Evolutionary conservation across 2,113 vertebrate genomes (phyloP), one percentile per base, ranked within the genome.

Genomic region (Corvus hawaiiensis): DNA sequence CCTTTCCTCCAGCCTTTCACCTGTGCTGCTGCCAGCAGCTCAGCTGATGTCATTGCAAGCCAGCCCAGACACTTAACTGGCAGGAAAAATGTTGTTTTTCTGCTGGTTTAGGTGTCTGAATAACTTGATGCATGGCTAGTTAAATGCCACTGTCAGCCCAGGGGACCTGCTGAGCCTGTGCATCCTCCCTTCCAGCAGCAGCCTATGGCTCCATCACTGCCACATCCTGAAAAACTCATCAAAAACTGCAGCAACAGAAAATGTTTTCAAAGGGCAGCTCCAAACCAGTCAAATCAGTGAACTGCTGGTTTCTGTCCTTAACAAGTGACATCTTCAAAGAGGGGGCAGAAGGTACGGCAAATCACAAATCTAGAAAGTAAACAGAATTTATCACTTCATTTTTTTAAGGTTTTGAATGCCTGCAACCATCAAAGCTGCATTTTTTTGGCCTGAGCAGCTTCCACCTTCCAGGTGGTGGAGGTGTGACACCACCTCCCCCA

Each of bases 81-180:
- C 67, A 93, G 44, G 54, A 72, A 83, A 83, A 76, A 72, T 2
- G 6, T 41, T 79, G 24, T 61, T 93, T 93, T 96, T 61, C 44
- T 92, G 19, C 67, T 37, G 62, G 39, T 79, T 80, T 76, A 43
- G 23, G 46, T 89, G 76, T 75, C 35, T 43, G 61, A 87, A 33
- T 16, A 46, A 39, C 58, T 55, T 3, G 0, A 71, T 43, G 75
- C 16, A 30, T 0, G 1, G 71, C 54, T 19, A 7, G 71, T 41
- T 44, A 64, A 89, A 86, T 16, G 26, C 13, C 2, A 12, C 51
- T 23, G 49, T 26, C 51, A 71, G 66, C 64, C 82, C 51, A 19
- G 39, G 80, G 63, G 58, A 84, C 20, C 67, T 73, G 76, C 87
- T 55, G 58, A 85, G 66, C 35, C 48, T 22, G 18, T 21, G 28